Percentiles rank a stretch among this genome's conserved stretches.
Conservation (phyloP, 1,140 invertebrate species). For the Apolygus lucorum region DNA sequence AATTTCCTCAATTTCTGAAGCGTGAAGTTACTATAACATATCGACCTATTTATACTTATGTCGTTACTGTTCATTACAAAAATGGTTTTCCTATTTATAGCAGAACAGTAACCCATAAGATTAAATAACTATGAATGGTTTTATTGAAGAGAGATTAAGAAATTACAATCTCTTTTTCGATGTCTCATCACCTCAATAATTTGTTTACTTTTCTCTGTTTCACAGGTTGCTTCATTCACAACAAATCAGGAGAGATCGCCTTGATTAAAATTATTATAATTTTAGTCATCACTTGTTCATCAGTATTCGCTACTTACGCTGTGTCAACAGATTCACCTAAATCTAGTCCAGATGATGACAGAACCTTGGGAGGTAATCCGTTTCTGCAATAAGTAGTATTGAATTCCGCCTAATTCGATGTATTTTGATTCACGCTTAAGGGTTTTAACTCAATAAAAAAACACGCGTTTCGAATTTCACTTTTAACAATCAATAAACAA, state of each 20-base stretch:
- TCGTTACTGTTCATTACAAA: neutral
- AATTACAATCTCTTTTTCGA: too few relatives aligned
- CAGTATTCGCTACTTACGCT: neutral
- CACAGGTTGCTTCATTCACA: neutral
- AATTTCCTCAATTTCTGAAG: too few relatives aligned
- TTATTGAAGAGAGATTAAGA: too few relatives aligned
- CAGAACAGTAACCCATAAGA: neutral
- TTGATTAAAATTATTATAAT: neutral
- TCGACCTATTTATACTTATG: neutral
- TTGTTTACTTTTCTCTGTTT: neutral
- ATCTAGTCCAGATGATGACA: neutral
- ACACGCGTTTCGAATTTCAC: neutral
- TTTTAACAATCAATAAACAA: neutral
- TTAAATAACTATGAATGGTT: neutral
- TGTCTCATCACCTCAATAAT: neutral
- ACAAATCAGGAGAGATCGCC: neutral
- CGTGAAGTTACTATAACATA: too few relatives aligned
- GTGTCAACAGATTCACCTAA: neutral
- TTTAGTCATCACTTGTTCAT: neutral
- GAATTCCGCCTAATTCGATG: neutral
- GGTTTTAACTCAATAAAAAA: neutral
- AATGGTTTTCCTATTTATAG: too few relatives aligned
- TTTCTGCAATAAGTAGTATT: neutral
- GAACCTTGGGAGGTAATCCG: neutral
- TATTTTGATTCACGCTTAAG: neutral